Conservation (phyloP, 2,888 invertebrate species). For the Napeogenes sylphis region DNA sequence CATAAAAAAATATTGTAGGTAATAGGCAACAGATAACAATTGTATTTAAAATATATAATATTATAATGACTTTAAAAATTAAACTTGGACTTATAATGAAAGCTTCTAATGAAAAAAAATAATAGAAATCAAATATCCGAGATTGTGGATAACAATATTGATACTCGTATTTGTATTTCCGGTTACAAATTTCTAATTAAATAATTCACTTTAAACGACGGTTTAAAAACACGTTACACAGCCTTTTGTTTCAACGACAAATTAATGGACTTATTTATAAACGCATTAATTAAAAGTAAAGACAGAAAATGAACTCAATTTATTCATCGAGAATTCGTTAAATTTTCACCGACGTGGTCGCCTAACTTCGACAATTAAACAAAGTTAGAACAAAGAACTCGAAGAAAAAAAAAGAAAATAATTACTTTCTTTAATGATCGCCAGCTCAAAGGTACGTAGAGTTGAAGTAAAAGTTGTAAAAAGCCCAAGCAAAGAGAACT, state of each 20-base stretch:
- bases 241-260: not conserved
- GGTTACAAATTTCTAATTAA: no score
- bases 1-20: no score
- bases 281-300: constrained; percentile 19
- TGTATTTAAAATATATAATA: no score
- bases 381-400: constrained; percentile 56
- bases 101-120: no score
- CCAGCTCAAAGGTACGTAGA: constrained; percentile 31
- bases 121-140: no score
- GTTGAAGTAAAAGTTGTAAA: constrained; percentile 20
- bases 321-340: constrained; percentile 27
- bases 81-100: no score
- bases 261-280: constrained; percentile 16
- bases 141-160: no score
- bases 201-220: not conserved
- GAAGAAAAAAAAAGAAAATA: constrained; percentile 52
- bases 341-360: constrained; percentile 22
- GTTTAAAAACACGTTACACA: not conserved
- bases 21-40: no score
- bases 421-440: constrained; percentile 66
- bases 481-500: constrained; percentile 15
- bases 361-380: constrained; percentile 68
- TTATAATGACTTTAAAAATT: no score
- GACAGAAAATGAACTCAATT: constrained; percentile 15
- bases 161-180: no score